Evolutionary conservation across 2,797 vertebrate species (phyloP).

Genomic region (Coregonus ussuriensis): DNA sequence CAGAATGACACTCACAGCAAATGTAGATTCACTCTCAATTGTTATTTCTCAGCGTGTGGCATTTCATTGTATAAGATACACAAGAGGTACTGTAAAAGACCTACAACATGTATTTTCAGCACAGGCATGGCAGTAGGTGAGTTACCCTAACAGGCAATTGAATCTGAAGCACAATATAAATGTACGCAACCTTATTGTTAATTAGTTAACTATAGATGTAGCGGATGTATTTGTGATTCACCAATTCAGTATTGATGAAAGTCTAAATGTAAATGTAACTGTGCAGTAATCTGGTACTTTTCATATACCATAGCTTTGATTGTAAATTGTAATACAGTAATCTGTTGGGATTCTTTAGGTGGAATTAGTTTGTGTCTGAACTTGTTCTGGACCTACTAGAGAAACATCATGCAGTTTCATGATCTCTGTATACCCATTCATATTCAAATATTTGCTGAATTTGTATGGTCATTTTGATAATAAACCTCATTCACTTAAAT

Average conservation of each 20-base stretch:
- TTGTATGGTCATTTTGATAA: conserved; percentile 59
- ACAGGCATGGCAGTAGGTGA: conserved; percentile 40
- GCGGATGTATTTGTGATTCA: conserved; percentile 46
- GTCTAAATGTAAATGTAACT: conserved; percentile 23
- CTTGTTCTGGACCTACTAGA: conserved; percentile 42
- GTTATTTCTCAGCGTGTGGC: conserved; percentile 29
- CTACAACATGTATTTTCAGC: conserved; percentile 16
- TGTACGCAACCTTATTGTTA: conserved; percentile 46
- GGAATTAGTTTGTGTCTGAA: background rate
- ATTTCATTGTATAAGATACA: conserved; percentile 37
- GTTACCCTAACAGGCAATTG: conserved; percentile 13
- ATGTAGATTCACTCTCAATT: conserved; percentile 30
- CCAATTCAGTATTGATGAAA: conserved; percentile 23
- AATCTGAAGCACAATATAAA: conserved; percentile 60
- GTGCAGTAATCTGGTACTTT: conserved; percentile 48
- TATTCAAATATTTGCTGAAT: conserved; percentile 37
- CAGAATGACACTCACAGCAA: background rate
- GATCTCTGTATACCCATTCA: conserved; percentile 4
- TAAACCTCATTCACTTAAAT: conserved; percentile 47
- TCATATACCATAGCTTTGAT: conserved; percentile 29
- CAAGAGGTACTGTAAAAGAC: conserved; percentile 1
- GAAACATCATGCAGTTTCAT: conserved; percentile 38
- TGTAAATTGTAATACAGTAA: conserved; percentile 6
- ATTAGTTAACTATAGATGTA: conserved; percentile 40
- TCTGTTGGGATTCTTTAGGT: conserved; percentile 38